A percentile compares a stretch with the other conserved stretches of the same genome.
phyloP scores from a whole-genome alignment of 2,797 vertebrate genomes.

The Alauda arvensis region DNA sequence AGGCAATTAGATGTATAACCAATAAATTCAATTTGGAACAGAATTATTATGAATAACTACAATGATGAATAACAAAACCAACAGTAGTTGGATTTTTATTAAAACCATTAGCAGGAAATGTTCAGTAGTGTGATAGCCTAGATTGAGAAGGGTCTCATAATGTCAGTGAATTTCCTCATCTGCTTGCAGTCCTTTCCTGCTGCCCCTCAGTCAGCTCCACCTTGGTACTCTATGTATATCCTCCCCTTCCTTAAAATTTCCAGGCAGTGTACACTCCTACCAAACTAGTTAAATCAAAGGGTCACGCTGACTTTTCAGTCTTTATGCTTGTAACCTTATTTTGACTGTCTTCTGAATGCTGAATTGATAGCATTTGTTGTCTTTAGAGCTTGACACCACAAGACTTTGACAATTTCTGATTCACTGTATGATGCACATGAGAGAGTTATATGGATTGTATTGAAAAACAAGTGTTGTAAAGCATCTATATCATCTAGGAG shows the following conservation, averaged over 20 bases:
- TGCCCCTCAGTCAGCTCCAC: background rate
- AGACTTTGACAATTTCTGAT: background rate
- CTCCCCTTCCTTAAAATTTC: background rate
- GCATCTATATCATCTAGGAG: background rate
- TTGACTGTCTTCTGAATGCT: background rate
- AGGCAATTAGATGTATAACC: background rate
- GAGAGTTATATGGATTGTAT: background rate
- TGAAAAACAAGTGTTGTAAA: background rate
- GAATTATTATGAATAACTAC: background rate
- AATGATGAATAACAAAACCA: background rate
- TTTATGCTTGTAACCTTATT: background rate
- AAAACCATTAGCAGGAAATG: background rate
- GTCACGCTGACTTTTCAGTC: background rate
- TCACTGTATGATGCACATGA: background rate
- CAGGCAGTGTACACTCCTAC: background rate
- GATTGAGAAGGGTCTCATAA: background rate
- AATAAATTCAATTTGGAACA: background rate
- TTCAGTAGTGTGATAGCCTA: background rate
- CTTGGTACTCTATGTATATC: background rate
- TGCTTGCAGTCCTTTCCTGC: background rate
- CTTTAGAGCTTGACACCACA: background rate
- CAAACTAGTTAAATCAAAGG: background rate
- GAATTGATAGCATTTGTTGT: background rate
- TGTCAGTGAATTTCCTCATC: background rate
- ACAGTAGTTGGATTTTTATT: background rate